Evolutionary conservation across 2,888 invertebrate genomes (phyloP).

Genomic region (Macrosoma leucophasiata): DNA sequence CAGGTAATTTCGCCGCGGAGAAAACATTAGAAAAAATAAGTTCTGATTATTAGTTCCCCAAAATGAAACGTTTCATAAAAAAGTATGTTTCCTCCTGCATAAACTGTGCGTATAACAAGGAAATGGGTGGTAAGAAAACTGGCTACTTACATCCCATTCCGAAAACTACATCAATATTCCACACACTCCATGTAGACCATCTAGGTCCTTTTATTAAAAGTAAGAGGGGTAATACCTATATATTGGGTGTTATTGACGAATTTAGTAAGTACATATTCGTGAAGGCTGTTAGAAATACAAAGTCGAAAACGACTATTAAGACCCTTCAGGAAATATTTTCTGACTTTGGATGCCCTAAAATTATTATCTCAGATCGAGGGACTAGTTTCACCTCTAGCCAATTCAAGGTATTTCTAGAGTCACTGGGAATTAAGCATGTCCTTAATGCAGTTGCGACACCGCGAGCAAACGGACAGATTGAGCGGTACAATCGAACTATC

Average conservation of each 20-base stretch:
- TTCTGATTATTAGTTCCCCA: constrained; percentile 26
- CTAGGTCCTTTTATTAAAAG: constrained; percentile 23
- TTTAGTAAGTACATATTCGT: constrained; percentile 23
- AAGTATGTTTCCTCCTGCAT: constrained; percentile 23
- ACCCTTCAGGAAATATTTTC: constrained; percentile 18
- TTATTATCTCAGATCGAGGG: constrained; percentile 23
- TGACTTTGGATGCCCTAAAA: constrained; percentile 18
- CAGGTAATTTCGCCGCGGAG: constrained; percentile 23
- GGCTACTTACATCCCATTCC: constrained; percentile 25
- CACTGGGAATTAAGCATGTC: constrained; percentile 17
- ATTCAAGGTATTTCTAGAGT: constrained; percentile 16
- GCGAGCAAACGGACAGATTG: constrained; percentile 25
- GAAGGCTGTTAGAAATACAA: constrained; percentile 19
- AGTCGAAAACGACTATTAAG: constrained; percentile 16
- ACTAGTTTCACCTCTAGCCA: constrained; percentile 17
- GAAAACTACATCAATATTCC: constrained; percentile 30
- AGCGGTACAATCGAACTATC: constrained; percentile 23
- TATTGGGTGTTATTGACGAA: constrained; percentile 19
- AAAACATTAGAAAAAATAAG: constrained; percentile 23
- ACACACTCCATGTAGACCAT: constrained; percentile 28
- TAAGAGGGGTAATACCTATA: constrained; percentile 19
- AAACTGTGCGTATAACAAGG: constrained; percentile 23
- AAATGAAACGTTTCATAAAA: constrained; percentile 23
- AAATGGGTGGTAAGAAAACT: constrained; percentile 16
- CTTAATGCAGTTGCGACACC: constrained; percentile 24